These are phyloP conservation scores for Sparus aurata DNA, from an alignment of 2,797 vertebrate genomes.

Conservation along the genomic window DNA sequence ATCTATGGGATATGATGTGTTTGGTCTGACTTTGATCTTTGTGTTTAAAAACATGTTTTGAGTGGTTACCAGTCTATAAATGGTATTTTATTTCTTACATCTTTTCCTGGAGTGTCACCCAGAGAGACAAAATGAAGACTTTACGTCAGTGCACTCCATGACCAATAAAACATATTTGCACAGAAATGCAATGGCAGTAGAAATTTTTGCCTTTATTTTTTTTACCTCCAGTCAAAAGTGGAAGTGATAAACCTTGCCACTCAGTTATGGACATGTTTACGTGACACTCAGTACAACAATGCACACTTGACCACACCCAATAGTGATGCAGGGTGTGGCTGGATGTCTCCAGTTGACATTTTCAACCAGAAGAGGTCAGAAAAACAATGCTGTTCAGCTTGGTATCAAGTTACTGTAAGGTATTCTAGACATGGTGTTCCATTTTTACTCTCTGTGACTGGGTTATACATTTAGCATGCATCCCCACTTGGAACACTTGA, in stretches of 20 bases:
- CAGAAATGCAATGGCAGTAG: background rate
- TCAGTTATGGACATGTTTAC: too few species aligned
- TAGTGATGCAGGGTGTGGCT: constrained; percentile 7
- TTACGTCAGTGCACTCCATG: background rate
- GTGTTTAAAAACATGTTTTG: background rate
- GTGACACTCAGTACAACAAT: background rate
- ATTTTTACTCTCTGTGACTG: background rate
- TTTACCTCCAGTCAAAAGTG: background rate
- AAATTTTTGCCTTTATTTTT: background rate
- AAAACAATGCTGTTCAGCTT: background rate
- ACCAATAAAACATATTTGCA: background rate
- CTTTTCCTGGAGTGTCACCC: background rate
- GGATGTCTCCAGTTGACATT: background rate
- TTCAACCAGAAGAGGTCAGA: background rate
- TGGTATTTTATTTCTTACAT: background rate
- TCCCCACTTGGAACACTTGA: background rate
- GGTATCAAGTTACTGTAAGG: background rate
- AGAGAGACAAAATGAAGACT: background rate
- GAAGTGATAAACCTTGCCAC: background rate
- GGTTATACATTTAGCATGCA: background rate
- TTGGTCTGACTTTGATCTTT: constrained; percentile 26
- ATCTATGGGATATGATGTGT: constrained; percentile 58
- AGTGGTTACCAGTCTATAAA: background rate
- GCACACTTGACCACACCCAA: background rate
- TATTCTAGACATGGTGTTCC: too few species aligned